These are phyloP conservation scores for Falco rusticolus DNA, from an alignment of 2,797 vertebrate species.

Conservation along the genomic window DNA sequence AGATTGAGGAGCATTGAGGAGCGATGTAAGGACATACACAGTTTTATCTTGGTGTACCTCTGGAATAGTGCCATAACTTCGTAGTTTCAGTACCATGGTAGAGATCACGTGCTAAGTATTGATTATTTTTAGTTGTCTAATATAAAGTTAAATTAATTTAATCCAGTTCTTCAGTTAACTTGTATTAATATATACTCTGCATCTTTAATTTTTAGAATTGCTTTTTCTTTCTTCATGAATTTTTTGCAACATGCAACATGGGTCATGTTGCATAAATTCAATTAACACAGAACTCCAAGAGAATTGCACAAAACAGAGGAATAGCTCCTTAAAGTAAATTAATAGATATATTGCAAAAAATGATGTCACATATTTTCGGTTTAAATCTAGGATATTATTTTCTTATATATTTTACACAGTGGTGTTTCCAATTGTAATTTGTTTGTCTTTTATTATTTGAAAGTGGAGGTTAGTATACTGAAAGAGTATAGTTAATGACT, in stretches of 20 bases:
- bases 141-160: not conserved
- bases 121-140: not conserved
- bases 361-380: not conserved
- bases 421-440: not conserved
- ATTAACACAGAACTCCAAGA: not conserved
- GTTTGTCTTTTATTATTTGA: not conserved
- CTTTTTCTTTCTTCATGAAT: not conserved
- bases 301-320: not conserved
- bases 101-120: not conserved
- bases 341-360: not conserved
- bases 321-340: not conserved
- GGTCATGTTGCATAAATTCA: not conserved
- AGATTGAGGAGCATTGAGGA: not conserved
- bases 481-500: not conserved
- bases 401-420: not conserved
- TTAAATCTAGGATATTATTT: not conserved
- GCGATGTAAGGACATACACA: not conserved
- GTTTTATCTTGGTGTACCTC: not conserved
- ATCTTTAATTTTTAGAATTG: not conserved
- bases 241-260: too few relatives aligned
- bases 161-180: not conserved
- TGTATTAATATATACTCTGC: not conserved
- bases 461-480: not conserved
- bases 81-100: not conserved
- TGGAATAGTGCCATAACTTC: not conserved